Percentiles rank a stretch among this genome's conserved stretches.
phyloP scores from a whole-genome alignment of 2,113 vertebrate genomes.

The Acinonyx jubatus region DNA sequence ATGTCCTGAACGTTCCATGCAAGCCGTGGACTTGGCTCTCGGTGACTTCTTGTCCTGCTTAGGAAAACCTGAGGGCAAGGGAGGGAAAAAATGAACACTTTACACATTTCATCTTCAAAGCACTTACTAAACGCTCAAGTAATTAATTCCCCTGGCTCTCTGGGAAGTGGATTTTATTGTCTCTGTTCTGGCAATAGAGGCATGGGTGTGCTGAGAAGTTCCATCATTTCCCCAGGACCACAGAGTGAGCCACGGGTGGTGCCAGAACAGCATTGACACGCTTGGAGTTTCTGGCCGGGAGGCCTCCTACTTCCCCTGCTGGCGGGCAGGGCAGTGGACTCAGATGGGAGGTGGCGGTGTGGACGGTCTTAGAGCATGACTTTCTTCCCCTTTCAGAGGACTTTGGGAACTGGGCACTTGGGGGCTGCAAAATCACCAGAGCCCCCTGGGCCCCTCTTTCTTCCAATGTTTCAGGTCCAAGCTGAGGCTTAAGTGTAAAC shows the following conservation, averaged over 20 bases:
- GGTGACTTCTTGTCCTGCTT: neutral
- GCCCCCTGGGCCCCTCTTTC: neutral
- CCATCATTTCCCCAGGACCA: conserved; percentile 41
- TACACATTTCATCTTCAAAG: conserved; percentile 73
- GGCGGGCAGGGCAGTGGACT: neutral
- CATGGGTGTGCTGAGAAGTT: neutral
- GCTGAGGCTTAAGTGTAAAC: neutral
- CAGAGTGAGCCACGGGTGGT: fast-evolving
- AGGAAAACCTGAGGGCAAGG: conserved; percentile 64
- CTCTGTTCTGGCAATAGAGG: conserved; percentile 24
- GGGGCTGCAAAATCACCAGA: neutral
- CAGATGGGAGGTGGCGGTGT: fast-evolving
- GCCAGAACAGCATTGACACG: neutral
- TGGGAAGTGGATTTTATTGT: conserved; percentile 72
- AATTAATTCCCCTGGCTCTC: conserved; percentile 67
- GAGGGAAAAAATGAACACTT: conserved; percentile 65
- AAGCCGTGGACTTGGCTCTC: conserved; percentile 19
- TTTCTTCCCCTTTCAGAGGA: neutral
- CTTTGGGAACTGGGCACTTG: neutral
- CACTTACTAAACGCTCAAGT: conserved; percentile 68
- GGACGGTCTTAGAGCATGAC: neutral
- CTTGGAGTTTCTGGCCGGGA: neutral
- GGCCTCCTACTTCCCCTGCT: neutral
- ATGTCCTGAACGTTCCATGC: neutral
- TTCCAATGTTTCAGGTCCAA: neutral